A percentile compares a stretch with the other conserved stretches of the same genome.
Evolutionary conservation across 2,888 invertebrate genomes (phyloP).

Genomic region (Drosophila fungiperda): DNA sequence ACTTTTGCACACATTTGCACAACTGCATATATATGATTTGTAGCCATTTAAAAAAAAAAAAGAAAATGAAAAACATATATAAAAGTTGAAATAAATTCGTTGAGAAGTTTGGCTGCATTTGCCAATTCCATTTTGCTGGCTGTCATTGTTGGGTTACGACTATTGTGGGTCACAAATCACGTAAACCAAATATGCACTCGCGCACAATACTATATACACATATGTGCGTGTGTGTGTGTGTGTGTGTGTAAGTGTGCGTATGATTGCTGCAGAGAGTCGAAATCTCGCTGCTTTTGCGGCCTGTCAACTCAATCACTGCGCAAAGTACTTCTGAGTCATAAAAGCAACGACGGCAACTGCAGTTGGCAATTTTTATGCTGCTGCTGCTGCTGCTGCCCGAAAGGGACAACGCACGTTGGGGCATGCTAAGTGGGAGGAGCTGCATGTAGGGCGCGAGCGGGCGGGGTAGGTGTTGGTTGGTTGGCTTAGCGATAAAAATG

Average conservation of each 20-base stretch:
- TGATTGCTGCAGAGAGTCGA: slow-evolving; percentile 26
- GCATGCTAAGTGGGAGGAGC: too few relatives aligned
- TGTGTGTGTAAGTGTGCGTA: slow-evolving; percentile 10
- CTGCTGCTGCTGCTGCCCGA: slow-evolving; percentile 5
- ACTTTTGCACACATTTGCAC: background rate
- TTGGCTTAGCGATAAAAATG: slow-evolving; percentile 43
- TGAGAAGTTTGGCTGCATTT: slow-evolving; percentile 17
- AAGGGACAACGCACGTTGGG: background rate
- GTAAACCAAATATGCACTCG: slow-evolving; percentile 21
- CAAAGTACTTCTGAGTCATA: slow-evolving; percentile 66
- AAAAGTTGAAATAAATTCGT: slow-evolving; percentile 3
- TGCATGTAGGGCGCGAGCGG: too few relatives aligned
- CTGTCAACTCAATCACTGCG: slow-evolving; percentile 61
- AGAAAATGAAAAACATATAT: background rate
- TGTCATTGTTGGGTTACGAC: slow-evolving; percentile 23
- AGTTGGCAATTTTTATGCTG: slow-evolving; percentile 47
- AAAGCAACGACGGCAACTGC: slow-evolving; percentile 42
- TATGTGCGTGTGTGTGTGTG: background rate
- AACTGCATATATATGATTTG: background rate
- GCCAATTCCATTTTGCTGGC: slow-evolving; percentile 14
- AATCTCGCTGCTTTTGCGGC: slow-evolving; percentile 28
- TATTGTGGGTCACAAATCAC: slow-evolving; percentile 43
- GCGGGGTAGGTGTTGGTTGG: background rate
- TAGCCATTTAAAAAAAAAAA: background rate
- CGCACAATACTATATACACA: background rate